Percentiles rank a stretch among this genome's conserved stretches.
Conservation (phyloP, 2,113 vertebrate species). For the Rhinichthys klamathensis region DNA sequence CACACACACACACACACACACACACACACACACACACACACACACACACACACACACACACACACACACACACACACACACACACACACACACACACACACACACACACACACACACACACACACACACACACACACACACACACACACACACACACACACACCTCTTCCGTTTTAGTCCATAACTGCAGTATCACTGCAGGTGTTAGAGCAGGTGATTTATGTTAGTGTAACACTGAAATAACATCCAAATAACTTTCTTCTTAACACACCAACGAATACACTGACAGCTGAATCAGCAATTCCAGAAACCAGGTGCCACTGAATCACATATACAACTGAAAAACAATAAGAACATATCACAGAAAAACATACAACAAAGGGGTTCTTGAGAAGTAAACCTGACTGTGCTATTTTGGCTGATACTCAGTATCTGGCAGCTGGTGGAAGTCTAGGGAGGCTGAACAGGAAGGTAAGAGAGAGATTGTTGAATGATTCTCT, state of each 20-base stretch:
- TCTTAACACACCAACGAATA: neutral
- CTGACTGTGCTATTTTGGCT: slow-evolving; percentile 2
- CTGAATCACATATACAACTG: neutral
- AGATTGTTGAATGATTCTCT: neutral
- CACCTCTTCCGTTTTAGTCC: neutral
- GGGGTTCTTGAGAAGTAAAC: neutral
- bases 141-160: neutral
- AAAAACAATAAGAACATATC: neutral
- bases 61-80: neutral
- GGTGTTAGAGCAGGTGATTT: slow-evolving; percentile 14
- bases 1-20: neutral
- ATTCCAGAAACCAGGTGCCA: neutral
- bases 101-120: too few species aligned
- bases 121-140: too few species aligned
- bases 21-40: neutral
- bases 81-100: too few species aligned
- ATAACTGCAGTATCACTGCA: slow-evolving; percentile 34
- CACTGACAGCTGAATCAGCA: slow-evolving; percentile 1
- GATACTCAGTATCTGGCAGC: neutral
- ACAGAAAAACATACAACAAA: neutral
- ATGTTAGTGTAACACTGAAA: slow-evolving; percentile 1
- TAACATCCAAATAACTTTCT: slow-evolving; percentile 19
- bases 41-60: neutral
- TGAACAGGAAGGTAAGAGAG: slow-evolving; percentile 8
- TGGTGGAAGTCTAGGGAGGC: neutral